phyloP scores from a whole-genome alignment of 2,797 vertebrate genomes.

The Hyperoplus immaculatus region DNA sequence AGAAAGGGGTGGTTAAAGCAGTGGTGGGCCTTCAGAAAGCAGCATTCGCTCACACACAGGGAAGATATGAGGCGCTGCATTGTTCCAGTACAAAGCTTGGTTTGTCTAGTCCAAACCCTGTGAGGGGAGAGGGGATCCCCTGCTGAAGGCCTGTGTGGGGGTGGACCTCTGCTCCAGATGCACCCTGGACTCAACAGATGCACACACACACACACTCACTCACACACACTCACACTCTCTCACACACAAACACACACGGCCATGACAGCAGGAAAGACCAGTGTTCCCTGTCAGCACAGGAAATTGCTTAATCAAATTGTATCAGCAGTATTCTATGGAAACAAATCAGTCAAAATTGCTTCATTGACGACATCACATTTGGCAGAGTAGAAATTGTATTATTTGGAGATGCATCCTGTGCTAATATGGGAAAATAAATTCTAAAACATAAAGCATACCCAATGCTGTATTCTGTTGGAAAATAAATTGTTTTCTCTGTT shows the following conservation, averaged over 20 bases:
- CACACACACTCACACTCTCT: slow-evolving; percentile 19
- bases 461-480: slow-evolving; percentile 12
- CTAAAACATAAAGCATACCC: neutral
- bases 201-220: slow-evolving; percentile 11
- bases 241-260: slow-evolving; percentile 14
- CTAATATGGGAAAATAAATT: slow-evolving; percentile 22
- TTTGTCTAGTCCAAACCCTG: slow-evolving; percentile 59
- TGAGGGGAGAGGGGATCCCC: slow-evolving; percentile 45
- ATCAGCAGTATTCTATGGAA: slow-evolving; percentile 62
- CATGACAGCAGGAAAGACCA: slow-evolving; percentile 60
- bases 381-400: slow-evolving; percentile 40
- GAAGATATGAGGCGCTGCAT: slow-evolving; percentile 46
- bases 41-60: slow-evolving; percentile 44
- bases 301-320: slow-evolving; percentile 74
- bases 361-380: slow-evolving; percentile 50
- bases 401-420: slow-evolving; percentile 36
- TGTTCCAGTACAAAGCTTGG: slow-evolving; percentile 68
- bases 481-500: slow-evolving; percentile 38
- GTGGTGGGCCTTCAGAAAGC: slow-evolving; percentile 27
- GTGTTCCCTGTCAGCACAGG: slow-evolving; percentile 70
- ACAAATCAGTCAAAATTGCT: slow-evolving; percentile 36
- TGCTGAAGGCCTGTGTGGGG: slow-evolving; percentile 69
- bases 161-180: slow-evolving; percentile 70
- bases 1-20: slow-evolving; percentile 2
- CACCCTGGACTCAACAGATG: slow-evolving; percentile 73